These are phyloP conservation scores for Enoplosus armatus DNA, from an alignment of 2,797 vertebrate species.

Conservation along the genomic window DNA sequence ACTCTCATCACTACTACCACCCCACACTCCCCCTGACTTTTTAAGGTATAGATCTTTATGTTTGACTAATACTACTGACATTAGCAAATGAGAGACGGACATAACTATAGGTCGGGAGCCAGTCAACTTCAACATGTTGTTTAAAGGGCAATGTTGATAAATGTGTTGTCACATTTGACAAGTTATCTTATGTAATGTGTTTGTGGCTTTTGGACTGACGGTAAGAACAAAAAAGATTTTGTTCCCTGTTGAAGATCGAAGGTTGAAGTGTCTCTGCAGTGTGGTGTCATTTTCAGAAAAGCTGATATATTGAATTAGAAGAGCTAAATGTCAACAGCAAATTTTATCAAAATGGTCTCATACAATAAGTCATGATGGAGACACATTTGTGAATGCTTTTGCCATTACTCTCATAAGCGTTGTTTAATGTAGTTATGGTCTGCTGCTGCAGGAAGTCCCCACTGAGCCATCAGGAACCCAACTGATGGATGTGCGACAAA, in stretches of 20 bases:
- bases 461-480: background rate
- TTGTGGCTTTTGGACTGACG: slow-evolving; percentile 22
- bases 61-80: background rate
- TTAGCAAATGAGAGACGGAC: slow-evolving; percentile 5
- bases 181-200: slow-evolving; percentile 12
- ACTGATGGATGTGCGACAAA: background rate
- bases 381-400: background rate
- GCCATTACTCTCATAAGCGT: background rate
- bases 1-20: too few relatives aligned
- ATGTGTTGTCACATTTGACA: slow-evolving; percentile 11
- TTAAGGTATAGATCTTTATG: background rate
- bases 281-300: background rate
- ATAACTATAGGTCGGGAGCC: background rate
- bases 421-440: too few relatives aligned
- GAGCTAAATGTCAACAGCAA: background rate
- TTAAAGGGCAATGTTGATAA: slow-evolving; percentile 39
- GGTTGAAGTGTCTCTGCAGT: background rate
- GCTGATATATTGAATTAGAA: background rate
- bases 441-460: background rate
- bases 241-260: slow-evolving; percentile 9
- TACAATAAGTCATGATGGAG: background rate
- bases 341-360: background rate
- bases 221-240: background rate
- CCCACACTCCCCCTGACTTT: slow-evolving; percentile 12
- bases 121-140: background rate